These are phyloP conservation scores for Centropristis striata DNA, from an alignment of 2,113 vertebrate species.

Conservation along the genomic window DNA sequence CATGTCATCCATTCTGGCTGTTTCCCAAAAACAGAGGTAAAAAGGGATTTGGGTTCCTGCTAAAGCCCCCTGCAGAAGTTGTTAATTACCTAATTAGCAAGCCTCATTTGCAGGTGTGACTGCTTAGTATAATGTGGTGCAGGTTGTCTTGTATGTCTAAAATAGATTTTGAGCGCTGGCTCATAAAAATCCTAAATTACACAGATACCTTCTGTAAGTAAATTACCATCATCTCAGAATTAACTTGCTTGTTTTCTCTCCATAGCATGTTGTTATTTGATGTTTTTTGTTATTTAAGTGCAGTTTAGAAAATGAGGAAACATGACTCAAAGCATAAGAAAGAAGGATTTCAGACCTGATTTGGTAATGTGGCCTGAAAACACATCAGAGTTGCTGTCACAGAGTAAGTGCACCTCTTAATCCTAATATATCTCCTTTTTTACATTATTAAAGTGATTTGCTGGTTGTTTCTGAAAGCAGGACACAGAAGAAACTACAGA, in stretches of 20 bases:
- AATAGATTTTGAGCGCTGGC: conserved; percentile 21
- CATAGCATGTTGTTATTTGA: background rate
- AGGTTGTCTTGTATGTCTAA: conserved; percentile 34
- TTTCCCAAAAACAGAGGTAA: background rate
- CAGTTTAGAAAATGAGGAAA: conserved; percentile 8
- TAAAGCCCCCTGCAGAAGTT: conserved; percentile 4
- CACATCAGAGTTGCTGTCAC: conserved; percentile 25
- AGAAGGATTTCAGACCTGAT: conserved; percentile 20
- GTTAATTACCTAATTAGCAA: conserved; percentile 61
- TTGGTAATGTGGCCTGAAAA: conserved; percentile 43
- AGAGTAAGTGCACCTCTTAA: conserved; percentile 56
- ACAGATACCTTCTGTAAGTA: conserved; percentile 21
- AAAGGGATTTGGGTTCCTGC: background rate
- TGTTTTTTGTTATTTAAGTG: background rate
- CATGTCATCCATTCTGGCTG: background rate
- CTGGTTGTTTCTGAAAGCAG: background rate
- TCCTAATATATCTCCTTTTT: background rate
- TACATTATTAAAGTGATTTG: background rate
- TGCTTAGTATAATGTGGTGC: conserved; percentile 55
- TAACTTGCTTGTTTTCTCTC: conserved; percentile 3
- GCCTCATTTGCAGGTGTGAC: conserved; percentile 67
- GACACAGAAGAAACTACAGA: background rate
- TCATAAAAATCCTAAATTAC: conserved; percentile 34
- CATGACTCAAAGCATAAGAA: background rate
- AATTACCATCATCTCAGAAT: conserved; percentile 8